These are phyloP conservation scores for Bostrychus sinensis DNA, from an alignment of 2,113 vertebrate genomes.

Conservation along the genomic window DNA sequence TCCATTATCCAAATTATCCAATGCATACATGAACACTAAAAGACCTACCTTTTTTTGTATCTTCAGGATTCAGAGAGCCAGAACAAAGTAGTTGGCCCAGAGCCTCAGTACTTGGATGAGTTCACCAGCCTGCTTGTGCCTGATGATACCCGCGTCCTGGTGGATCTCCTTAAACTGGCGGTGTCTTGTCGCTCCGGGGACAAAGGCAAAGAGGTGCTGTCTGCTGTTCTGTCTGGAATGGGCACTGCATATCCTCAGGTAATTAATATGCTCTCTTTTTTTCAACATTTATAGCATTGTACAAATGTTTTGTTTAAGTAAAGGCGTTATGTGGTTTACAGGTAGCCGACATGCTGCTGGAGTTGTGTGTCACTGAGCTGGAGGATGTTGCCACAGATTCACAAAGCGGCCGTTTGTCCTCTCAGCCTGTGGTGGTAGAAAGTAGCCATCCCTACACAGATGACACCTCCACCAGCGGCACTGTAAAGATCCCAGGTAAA, in stretches of 20 bases:
- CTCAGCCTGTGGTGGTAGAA: conserved; percentile 96
- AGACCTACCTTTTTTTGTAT: background rate
- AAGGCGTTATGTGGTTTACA: conserved; percentile 58
- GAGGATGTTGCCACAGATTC: conserved; percentile 98
- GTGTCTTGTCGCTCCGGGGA: conserved; percentile 92
- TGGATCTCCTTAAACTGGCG: conserved; percentile 93
- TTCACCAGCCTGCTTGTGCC: conserved; percentile 92
- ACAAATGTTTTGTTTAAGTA: too few relatives aligned
- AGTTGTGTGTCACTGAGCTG: conserved; percentile 94
- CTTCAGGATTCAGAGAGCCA: conserved; percentile 92
- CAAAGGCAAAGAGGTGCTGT: conserved; percentile 92
- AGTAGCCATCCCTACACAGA: conserved; percentile 98
- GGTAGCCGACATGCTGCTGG: conserved; percentile 96
- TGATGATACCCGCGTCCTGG: conserved; percentile 94
- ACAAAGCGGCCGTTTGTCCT: conserved; percentile 94
- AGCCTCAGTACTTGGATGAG: conserved; percentile 95
- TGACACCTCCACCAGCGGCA: conserved; percentile 96
- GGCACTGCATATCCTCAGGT: conserved; percentile 96
- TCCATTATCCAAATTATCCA: background rate
- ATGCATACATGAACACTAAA: background rate
- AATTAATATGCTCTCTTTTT: background rate
- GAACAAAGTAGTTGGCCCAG: conserved; percentile 88
- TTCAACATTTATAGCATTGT: fast-evolving
- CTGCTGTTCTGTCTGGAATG: conserved; percentile 95
- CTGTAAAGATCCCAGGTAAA: conserved; percentile 96